Percentiles rank a stretch among this genome's conserved stretches.
Evolutionary conservation across 2,113 vertebrate genomes (phyloP).

Genomic region (Oreochromis spilurus): DNA sequence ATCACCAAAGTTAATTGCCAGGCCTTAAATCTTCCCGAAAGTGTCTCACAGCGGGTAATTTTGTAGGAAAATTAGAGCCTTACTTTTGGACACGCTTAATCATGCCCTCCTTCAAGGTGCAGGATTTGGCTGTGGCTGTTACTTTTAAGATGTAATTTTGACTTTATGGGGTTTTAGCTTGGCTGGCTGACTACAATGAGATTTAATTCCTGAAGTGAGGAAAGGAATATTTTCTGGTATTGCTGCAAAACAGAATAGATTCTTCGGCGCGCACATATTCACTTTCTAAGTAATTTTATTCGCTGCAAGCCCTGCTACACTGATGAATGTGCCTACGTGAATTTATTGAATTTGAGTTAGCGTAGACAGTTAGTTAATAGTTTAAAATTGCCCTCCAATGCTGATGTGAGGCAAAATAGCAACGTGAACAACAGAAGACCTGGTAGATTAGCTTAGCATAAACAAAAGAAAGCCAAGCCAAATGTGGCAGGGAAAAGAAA

Average conservation of each 20-base stretch:
- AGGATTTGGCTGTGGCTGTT: slow-evolving; percentile 17
- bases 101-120: slow-evolving; percentile 41
- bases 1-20: slow-evolving; percentile 33
- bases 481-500: neutral
- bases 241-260: neutral
- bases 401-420: neutral
- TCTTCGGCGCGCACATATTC: neutral
- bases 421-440: neutral
- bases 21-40: slow-evolving; percentile 19
- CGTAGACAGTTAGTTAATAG: neutral
- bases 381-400: neutral
- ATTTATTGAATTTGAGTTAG: neutral
- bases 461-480: neutral
- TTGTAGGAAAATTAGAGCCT: slow-evolving; percentile 30
- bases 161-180: slow-evolving; percentile 15
- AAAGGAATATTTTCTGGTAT: neutral
- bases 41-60: slow-evolving; percentile 26
- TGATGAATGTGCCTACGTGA: neutral
- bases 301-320: neutral
- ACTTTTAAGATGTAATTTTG: slow-evolving; percentile 26
- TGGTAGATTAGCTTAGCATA: neutral
- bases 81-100: slow-evolving; percentile 40
- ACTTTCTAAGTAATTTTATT: neutral
- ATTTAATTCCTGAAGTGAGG: slow-evolving; percentile 17
- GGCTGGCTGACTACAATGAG: slow-evolving; percentile 9